These are phyloP conservation scores for Prionailurus bengalensis DNA, from an alignment of 2,113 vertebrate species.

Conservation along the genomic window DNA sequence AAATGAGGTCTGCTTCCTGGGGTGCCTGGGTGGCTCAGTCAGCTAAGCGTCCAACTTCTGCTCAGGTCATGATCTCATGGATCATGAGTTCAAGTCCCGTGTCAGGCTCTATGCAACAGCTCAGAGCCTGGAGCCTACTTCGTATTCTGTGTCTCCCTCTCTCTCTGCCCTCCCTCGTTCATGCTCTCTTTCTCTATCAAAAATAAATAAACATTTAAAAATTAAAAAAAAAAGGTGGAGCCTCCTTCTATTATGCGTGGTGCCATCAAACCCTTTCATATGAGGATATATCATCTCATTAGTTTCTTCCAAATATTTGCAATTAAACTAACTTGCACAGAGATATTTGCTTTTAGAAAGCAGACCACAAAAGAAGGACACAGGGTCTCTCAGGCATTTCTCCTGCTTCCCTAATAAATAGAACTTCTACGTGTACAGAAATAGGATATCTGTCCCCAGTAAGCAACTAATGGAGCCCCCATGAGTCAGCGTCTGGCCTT, in stretches of 20 bases:
- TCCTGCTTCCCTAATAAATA: slow-evolving; percentile 47
- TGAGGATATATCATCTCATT: neutral
- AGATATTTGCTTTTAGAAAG: neutral
- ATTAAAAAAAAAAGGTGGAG: neutral
- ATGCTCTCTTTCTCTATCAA: too few relatives aligned
- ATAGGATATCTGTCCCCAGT: neutral
- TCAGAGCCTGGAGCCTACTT: too few relatives aligned
- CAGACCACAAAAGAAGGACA: neutral
- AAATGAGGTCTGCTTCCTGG: neutral
- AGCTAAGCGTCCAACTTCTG: too few relatives aligned
- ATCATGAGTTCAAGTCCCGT: too few relatives aligned
- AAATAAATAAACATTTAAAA: too few relatives aligned
- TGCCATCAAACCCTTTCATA: neutral
- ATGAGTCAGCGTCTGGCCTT: neutral
- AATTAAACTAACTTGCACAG: neutral
- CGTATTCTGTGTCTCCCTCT: too few relatives aligned
- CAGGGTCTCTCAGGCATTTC: neutral
- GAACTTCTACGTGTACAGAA: neutral
- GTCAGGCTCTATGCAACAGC: too few relatives aligned
- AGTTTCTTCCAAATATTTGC: neutral
- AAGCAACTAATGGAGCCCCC: neutral
- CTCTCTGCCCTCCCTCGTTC: too few relatives aligned
- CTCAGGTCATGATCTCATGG: too few relatives aligned
- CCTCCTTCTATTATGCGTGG: neutral
- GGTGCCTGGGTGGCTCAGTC: too few relatives aligned